Evolutionary conservation across 23 tunicate genomes (phyloP), one percentile per base, ranked within the genome.

Genomic region (Halocynthia roretzi): DNA sequence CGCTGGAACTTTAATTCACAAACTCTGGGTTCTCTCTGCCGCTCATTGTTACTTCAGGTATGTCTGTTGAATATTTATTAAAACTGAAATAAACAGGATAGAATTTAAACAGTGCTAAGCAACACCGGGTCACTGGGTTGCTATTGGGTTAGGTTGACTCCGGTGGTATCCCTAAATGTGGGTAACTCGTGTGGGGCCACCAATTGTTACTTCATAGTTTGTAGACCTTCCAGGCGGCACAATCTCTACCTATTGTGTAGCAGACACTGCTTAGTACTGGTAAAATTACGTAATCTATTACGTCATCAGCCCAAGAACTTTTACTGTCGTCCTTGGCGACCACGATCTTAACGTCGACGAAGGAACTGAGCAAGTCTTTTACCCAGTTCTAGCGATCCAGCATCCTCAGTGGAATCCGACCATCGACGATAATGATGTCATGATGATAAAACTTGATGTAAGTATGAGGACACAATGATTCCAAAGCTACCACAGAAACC

Each of bases 371-470:
- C 96, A 89, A 54, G 62, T 67, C 22, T 68, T 83, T 50, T 10
- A 58, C 50, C 72, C 87, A 20, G 79, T 83, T 7, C 60, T 80
- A 72, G 88, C 81, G 18, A 50, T 89, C 12, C 56, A 67, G n/a
- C 96, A 89, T 60, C 88, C 88, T 0, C 81, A 56, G 48, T 89
- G 84, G 79, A 80, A 84, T 69, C 55, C 82, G 0, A 54, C 51
- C 10, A 89, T 83, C n/a, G 83, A 83, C 52, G 96, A 83, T 50
- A 80, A 89, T 62, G 96, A 89, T 68, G 82, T 89, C 82, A 89
- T 89, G 96, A 75, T 89, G 49, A 70, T 89, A 31, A 84, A 84
- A 62, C 71, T 89, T 7, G 62, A 67, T 63, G 96, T 88, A 56
- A 75, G 85, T 81, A 31, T 31, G 44, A 31, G 44, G 44, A 31